Evolutionary conservation across 1,140 invertebrate genomes (phyloP), one percentile per base, ranked within the genome.

Genomic region (Ectropis grisescens): DNA sequence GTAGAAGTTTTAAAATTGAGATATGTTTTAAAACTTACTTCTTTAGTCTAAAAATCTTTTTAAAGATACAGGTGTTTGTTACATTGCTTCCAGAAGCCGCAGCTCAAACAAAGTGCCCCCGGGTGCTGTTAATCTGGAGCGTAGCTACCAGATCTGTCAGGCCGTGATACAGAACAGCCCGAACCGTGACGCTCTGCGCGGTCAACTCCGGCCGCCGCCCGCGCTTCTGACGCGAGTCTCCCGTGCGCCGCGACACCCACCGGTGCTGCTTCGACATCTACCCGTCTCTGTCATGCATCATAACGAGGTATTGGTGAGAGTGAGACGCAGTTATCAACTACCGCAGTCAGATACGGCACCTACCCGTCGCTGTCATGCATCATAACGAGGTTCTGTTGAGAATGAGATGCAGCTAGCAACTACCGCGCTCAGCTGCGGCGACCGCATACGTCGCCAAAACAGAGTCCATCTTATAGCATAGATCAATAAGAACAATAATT

Each of bases 121-220:
- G 0, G 93, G 93, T 2, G 91, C 91, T 12, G 92, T 97, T 4
- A 97, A 97, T 79, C 81, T 97, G 8, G 94, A 97, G 68, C 85
- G 96, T 15, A 97, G 95, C 55, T 95, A 97, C 68, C 94, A 97
- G 78, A 98, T 98, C 53, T 97, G 95, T 76, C 94, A 97, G 78
- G 94, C 93, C 23, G 95, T 96, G 1, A 95, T 97, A 44, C 93
- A 96, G 80, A 96, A 94, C 60, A 94, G 92, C 58, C 93, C 92
- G 0, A 96, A 96, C 75, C 82, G 93, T 11, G 91, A 94, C 66
- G 93, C 94, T 61, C 64, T 95, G n/a, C 88, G 91, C 40, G 90
- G 91, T 10, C 93, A 95, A 56, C 75, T 96, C 40, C 92, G 93
- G 36, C 90, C 91, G 37, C 92, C 93, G 4, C 93, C 93, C 1